Base-by-base conservation (phyloP, 1,140 invertebrate species). In the Drosophila rhopaloa region DNA sequence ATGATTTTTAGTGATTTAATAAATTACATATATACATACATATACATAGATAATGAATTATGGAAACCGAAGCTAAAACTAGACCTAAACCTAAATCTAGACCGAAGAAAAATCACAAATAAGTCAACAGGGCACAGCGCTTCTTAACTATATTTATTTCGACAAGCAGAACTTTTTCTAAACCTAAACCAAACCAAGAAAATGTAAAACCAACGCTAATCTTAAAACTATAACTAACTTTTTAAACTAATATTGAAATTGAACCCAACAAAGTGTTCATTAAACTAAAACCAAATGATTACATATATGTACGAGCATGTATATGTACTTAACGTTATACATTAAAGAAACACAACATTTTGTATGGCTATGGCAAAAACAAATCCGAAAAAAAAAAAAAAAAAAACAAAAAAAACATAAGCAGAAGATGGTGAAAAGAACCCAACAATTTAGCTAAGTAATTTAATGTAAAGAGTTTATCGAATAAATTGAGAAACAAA, bases 191-290 rank as follows among this genome's bases (percentile, higher is more conserved):
- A 76, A 75, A 43, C 50, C 55, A 62, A 59, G 44, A 55, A 81
- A 77, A 61, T 58, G 59, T 58, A 89, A 82, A 63, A 82, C 75
- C 65, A 81, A 76, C 72, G 78, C 65, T 77, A 77, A 77, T 67
- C 74, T 70, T 77, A 77, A 65, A 76, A 78, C 76, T 78, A 78
- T 78, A 70, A 76, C 62, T 68, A 86, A 88, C 79, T 86, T 86
- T 86, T 86, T 88, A 86, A 86, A 86, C 71, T 88, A 86, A 86
- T 88, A 89, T 89, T 89, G 80, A 89, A 71, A 89, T 83, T 89
- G 84, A 89, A 89, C 80, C 84, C 84, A 89, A 84, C 76, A 89
- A 89, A 88, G 84, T 88, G 84, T 88, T 88, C 84, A 88, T 88
- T 89, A 88, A 88, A 88, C 80, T 88, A 89, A 62, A 73, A 47